Base-by-base conservation (phyloP, 2,888 invertebrate species). In the Leucoma salicis region DNA sequence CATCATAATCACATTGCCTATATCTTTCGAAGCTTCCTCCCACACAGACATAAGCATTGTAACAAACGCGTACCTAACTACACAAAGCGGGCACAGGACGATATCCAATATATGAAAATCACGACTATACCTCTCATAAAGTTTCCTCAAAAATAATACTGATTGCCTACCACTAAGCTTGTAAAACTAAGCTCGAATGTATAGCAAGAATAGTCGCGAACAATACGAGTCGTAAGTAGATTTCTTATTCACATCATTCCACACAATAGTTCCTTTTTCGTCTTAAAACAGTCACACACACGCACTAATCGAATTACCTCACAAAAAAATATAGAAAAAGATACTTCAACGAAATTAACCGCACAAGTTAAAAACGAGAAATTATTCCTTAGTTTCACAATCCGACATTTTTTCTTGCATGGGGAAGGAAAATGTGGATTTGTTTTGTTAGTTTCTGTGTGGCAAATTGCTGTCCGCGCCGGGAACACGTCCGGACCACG, bases 41-140 rank as follows among this genome's bases (percentile, higher is more conserved):
- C 66, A 74, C 75, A 78, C 66, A 74, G 80, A 85, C 81, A 78
- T 71, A 82, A 86, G 86, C 85, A 61, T 64, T 63, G 57, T 72
- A 73, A 76, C 73, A 70, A 59, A 68, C 70, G 76, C 78, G 54
- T 43, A 57, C 79, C 73, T 77, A 83, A 76, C 83, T 83, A 84
- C 83, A 82, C 83, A 82, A 29, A 84, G 83, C 83, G 68, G 62
- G 66, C 80, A 82, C 76, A 80, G 70, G 74, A 80, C 80, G 82
- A 85, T 83, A 87, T 79, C 86, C 87, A 87, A 86, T 76, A 86
- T 80, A 83, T 70, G 65, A 80, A 80, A 77, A 78, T 68, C 68
- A 69, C 74, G 73, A 79, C 68, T 59, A 72, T 86, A 86, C 86
- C 86, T 86, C 81, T 61, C 57, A 69, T 71, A 71, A 66, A 60